Evolutionary conservation across 2,797 vertebrate species (phyloP).

Genomic region (Sebastes vulpes): DNA sequence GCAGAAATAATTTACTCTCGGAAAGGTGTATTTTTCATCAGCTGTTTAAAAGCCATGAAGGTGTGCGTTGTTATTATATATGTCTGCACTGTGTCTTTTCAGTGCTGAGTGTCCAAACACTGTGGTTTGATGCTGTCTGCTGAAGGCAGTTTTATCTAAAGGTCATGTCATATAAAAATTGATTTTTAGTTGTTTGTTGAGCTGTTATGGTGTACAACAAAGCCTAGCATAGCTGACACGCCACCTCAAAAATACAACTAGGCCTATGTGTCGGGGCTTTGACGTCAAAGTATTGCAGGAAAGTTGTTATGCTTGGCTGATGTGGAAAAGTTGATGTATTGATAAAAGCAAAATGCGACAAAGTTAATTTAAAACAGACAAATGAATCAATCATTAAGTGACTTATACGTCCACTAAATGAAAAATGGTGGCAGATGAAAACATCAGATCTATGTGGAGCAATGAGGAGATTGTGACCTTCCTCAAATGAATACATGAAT

Average conservation of each 20-base stretch:
- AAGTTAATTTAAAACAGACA: not conserved
- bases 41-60: slow-evolving; percentile 51
- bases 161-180: slow-evolving; percentile 15
- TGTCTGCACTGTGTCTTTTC: not conserved
- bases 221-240: not conserved
- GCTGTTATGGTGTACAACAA: not conserved
- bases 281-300: not conserved
- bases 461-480: not conserved
- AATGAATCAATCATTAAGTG: not conserved
- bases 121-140: slow-evolving; percentile 8
- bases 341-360: not conserved
- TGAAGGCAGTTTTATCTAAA: not conserved
- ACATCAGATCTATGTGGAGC: not conserved
- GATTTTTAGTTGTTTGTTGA: not conserved
- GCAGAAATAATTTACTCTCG: slow-evolving; percentile 77
- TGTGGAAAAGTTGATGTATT: not conserved
- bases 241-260: not conserved
- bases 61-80: slow-evolving; percentile 21
- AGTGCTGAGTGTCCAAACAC: slow-evolving; percentile 1
- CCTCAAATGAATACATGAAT: not conserved
- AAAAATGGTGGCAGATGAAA: not conserved
- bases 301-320: not conserved
- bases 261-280: no score
- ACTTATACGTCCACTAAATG: not conserved
- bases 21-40: slow-evolving; percentile 68